phyloP scores from a whole-genome alignment of 2,113 vertebrate species.

The Triplophysa siluroides region DNA sequence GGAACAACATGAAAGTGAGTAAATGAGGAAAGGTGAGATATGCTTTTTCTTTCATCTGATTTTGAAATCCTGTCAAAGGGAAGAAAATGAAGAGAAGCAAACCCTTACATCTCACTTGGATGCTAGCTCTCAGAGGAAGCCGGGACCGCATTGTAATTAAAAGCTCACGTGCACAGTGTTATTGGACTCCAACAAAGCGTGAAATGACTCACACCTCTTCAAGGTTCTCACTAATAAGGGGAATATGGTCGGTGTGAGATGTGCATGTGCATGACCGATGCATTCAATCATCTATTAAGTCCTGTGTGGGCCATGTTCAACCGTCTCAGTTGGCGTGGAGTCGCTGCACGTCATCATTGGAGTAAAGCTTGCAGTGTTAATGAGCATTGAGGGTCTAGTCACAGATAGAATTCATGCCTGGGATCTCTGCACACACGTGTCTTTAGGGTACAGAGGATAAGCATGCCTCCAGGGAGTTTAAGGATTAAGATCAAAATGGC shows the following conservation, averaged over 20 bases:
- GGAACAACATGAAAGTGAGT: too few species aligned
- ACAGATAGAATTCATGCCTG: background rate
- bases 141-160: background rate
- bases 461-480: background rate
- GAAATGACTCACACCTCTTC: slow-evolving; percentile 9
- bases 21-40: background rate
- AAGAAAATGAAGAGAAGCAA: background rate
- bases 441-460: background rate
- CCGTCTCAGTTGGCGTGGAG: background rate
- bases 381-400: background rate
- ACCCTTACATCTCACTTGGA: background rate
- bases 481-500: slow-evolving; percentile 10
- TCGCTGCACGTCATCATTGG: background rate
- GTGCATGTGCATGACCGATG: slow-evolving; percentile 1
- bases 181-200: background rate
- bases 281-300: slow-evolving; percentile 1
- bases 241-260: background rate
- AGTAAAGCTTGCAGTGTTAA: background rate
- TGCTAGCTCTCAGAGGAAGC: background rate
- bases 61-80: background rate
- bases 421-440: background rate
- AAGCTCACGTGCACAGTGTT: slow-evolving; percentile 13
- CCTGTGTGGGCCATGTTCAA: background rate
- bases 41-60: slow-evolving; percentile 12
- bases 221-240: slow-evolving; percentile 20